A percentile compares a stretch with the other conserved stretches of the same genome.
phyloP scores from a whole-genome alignment of 2,113 vertebrate genomes.

The Emydura subglobosa region DNA sequence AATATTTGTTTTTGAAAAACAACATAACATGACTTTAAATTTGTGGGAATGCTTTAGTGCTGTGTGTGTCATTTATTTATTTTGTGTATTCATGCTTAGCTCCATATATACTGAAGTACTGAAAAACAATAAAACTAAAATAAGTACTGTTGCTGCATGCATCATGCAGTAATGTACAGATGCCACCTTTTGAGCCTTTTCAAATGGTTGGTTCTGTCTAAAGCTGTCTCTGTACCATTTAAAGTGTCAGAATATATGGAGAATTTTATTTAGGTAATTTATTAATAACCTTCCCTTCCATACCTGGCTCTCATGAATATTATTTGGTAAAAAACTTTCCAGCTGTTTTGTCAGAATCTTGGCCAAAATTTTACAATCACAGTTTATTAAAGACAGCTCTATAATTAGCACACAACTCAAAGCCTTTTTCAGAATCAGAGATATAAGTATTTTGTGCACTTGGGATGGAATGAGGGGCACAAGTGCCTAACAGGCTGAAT shows the following conservation, averaged over 20 bases:
- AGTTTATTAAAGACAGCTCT: background rate
- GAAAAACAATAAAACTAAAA: background rate
- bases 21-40: background rate
- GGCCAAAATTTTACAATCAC: slow-evolving; percentile 36
- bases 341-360: slow-evolving; percentile 35
- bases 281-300: background rate
- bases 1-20: background rate
- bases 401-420: slow-evolving; percentile 22
- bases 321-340: slow-evolving; percentile 39
- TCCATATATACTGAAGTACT: background rate
- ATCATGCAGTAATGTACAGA: background rate
- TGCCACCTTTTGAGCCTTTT: background rate
- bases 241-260: background rate
- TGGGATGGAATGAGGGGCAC: background rate
- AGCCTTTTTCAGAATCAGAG: background rate
- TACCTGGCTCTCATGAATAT: slow-evolving; percentile 25
- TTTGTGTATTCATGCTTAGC: background rate
- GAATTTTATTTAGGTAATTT: background rate
- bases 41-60: background rate
- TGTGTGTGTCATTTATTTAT: background rate
- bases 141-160: background rate
- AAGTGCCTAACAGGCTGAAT: background rate
- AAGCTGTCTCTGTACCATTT: background rate
- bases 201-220: background rate
- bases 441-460: background rate